Conservation (phyloP, 64 coral and sea anemone genomes). For the Porites lutea region DNA sequence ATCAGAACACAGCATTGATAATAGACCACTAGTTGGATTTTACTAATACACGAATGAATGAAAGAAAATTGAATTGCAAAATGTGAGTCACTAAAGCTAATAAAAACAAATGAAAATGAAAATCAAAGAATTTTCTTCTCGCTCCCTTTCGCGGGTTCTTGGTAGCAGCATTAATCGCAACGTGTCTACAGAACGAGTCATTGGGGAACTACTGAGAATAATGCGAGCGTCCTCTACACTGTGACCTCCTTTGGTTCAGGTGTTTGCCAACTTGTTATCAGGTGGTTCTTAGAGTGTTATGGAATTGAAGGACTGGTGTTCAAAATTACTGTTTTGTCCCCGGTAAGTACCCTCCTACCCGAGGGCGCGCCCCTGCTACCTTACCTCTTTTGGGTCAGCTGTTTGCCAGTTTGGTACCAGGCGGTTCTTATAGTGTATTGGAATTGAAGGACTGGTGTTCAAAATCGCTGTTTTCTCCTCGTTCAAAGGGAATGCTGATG, state of each 20-base stretch:
- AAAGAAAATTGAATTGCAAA: too few species aligned
- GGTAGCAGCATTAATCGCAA: background rate
- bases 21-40: too few species aligned
- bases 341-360: too few species aligned
- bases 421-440: conserved; percentile 25
- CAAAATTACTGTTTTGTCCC: background rate
- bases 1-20: too few species aligned
- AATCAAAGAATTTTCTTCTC: too few species aligned
- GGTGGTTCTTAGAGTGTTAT: conserved; percentile 12
- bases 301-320: background rate
- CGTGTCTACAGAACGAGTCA: background rate
- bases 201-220: background rate
- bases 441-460: background rate
- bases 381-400: background rate
- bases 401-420: conserved; percentile 25
- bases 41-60: too few species aligned
- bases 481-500: background rate
- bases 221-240: background rate
- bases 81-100: too few species aligned
- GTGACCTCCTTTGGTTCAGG: background rate
- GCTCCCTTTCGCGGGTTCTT: too few species aligned
- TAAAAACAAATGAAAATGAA: too few species aligned
- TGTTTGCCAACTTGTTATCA: conserved; percentile 4
- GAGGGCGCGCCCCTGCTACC: too few species aligned
- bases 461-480: background rate